Evolutionary conservation across 2,888 invertebrate species (phyloP), one percentile per base, ranked within the genome.

Genomic region (Drosophila tanythrix): DNA sequence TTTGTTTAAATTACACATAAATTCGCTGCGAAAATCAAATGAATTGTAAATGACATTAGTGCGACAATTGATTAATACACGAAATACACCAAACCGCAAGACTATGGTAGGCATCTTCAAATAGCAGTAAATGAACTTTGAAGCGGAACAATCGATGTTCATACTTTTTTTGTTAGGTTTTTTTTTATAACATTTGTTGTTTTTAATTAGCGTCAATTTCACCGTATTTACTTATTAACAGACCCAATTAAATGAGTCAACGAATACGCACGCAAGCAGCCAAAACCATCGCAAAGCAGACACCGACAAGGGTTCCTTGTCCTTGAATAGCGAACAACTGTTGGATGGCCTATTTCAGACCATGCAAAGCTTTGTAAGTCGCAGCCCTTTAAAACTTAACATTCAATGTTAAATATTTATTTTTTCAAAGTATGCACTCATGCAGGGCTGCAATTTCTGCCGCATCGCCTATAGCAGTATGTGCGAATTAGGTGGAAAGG

Each of bases 401-500:
- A 52, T 7, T n/a, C 3, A 35, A 27, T 46, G 21, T 21, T 27
- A 57, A 29, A 50, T 29, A 21, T 11, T 3, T 21, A 18, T 25
- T 5, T 11, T 15, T 8, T 18, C 15, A 21, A 46, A 46, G 8
- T 21, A 25, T 46, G 21, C 21, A 46, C 8, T 25, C 18, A 8
- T 25, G 7, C 18, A 91, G 91, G 88, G 87, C 25, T 68, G 3
- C 82, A 83, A 43, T 51, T 81, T 7, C 85, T n/a, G 90, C 38
- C 72, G 71, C 5, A 15, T 72, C 0, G 55, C 52, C 0, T 48
- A 70, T 21, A 75, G 74, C 50, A 63, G 87, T 4, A 87, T 91
- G 88, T 29, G 58, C 18, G 91, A 91, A 5, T 63, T 91, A 48
- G 91, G 86, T 27, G 90, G 87, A 11, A 81, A 88, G 61, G 84